Percentiles rank a stretch among this genome's conserved stretches.
These are phyloP conservation scores for Boloria selene DNA, from an alignment of 2,888 invertebrate genomes.

Conservation along the genomic window DNA sequence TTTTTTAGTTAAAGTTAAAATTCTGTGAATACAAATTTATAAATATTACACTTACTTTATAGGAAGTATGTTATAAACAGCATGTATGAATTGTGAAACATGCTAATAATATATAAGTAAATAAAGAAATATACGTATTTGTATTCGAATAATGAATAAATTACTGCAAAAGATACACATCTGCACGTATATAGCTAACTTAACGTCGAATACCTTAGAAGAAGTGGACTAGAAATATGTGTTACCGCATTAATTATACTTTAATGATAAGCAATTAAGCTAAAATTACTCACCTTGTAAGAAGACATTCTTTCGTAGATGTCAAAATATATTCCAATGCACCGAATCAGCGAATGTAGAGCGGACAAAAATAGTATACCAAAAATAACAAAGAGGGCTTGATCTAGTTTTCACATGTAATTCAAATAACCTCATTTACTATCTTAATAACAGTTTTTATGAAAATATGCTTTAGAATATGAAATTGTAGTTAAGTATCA, in stretches of 20 bases:
- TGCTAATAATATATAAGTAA: slow-evolving; percentile 2
- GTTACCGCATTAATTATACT: slow-evolving; percentile 32
- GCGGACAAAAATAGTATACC: slow-evolving; percentile 79
- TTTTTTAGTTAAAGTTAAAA: too few species aligned
- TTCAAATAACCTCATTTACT: slow-evolving; percentile 14
- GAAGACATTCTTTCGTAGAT: slow-evolving; percentile 75
- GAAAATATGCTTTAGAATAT: slow-evolving; percentile 35
- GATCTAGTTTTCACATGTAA: slow-evolving; percentile 33
- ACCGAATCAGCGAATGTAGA: slow-evolving; percentile 67
- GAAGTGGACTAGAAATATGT: slow-evolving; percentile 26
- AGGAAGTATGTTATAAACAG: too few species aligned
- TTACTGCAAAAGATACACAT: slow-evolving; percentile 22
- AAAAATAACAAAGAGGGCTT: slow-evolving; percentile 65
- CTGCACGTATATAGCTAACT: slow-evolving; percentile 27
- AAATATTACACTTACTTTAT: too few species aligned
- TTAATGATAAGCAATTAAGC: slow-evolving; percentile 36
- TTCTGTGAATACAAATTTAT: too few species aligned
- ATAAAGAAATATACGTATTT: slow-evolving; percentile 21
- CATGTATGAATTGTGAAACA: too few species aligned
- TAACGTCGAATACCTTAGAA: slow-evolving; percentile 16
- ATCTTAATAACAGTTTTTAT: slow-evolving; percentile 1
- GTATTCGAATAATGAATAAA: slow-evolving; percentile 17
- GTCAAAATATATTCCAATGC: slow-evolving; percentile 77
- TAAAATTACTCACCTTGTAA: slow-evolving; percentile 63
- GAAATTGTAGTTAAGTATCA: slow-evolving; percentile 45